phyloP scores from a whole-genome alignment of 2,888 invertebrate genomes.

The Lysandra coridon region DNA sequence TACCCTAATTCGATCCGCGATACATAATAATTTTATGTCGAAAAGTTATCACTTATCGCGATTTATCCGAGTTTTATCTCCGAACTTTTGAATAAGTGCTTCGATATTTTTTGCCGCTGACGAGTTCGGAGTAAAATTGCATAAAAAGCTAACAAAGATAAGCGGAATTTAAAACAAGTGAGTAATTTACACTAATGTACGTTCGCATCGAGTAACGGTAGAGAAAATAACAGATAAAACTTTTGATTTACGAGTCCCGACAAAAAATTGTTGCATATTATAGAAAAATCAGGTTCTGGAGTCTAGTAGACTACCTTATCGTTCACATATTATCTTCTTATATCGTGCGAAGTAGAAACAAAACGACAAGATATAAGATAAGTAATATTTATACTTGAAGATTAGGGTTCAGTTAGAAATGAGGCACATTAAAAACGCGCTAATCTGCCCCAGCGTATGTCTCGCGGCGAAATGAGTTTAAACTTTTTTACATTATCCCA shows the following conservation, averaged over 20 bases:
- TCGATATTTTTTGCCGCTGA: conserved; percentile 1
- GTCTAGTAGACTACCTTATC: not conserved
- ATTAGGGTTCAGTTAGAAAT: conserved; percentile 32
- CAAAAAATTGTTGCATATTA: conserved; percentile 2
- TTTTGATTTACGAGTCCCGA: conserved; percentile 4
- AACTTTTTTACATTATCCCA: conserved; percentile 66
- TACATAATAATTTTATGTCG: conserved; percentile 6
- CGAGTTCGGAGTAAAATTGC: conserved; percentile 17
- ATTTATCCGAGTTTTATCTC: not conserved
- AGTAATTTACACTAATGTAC: conserved; percentile 23
- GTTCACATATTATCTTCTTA: not conserved
- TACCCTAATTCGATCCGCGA: conserved; percentile 1
- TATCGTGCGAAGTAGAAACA: not conserved
- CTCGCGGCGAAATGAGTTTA: conserved; percentile 57
- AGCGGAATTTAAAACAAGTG: conserved; percentile 14
- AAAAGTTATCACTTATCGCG: not conserved
- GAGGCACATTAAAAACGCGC: conserved; percentile 29
- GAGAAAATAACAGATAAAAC: conserved; percentile 3
- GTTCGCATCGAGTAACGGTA: conserved; percentile 16
- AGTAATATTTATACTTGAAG: not conserved
- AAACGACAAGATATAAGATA: not conserved
- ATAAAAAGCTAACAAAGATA: conserved; percentile 30
- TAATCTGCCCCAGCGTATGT: conserved; percentile 42
- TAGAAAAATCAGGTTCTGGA: not conserved
- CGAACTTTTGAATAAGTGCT: conserved; percentile 5